phyloP scores from a whole-genome alignment of 2,113 vertebrate genomes.

The Potamarius usumacintae region DNA sequence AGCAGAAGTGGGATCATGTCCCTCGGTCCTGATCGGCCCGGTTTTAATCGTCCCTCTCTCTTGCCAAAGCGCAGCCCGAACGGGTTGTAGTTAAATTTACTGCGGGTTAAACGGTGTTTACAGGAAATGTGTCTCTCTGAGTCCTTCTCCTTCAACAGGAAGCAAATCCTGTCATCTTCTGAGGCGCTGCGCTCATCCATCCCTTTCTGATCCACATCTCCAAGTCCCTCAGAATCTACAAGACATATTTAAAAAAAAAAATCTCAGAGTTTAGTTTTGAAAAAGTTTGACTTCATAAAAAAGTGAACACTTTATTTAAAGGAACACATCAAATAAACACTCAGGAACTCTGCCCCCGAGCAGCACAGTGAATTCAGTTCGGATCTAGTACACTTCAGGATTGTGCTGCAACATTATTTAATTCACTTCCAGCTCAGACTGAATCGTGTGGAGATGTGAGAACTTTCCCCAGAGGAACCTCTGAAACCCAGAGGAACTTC shows the following conservation, averaged over 20 bases:
- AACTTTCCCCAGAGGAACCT: too few species aligned
- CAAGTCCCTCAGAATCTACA: constrained; percentile 42
- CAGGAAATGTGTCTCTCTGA: constrained; percentile 68
- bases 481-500: too few species aligned
- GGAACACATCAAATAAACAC: not conserved
- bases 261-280: not conserved
- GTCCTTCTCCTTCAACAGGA: constrained; percentile 66
- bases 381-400: too few species aligned
- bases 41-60: constrained; percentile 51
- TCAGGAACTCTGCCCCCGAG: too few species aligned
- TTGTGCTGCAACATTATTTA: too few species aligned
- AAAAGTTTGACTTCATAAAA: not conserved
- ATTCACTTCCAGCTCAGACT: too few species aligned
- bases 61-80: constrained; percentile 78
- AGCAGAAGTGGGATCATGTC: constrained; percentile 54
- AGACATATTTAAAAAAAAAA: not conserved
- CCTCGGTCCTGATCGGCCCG: constrained; percentile 41
- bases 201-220: constrained; percentile 22
- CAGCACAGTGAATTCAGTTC: too few species aligned
- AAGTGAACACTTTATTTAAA: not conserved
- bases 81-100: constrained; percentile 78
- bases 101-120: constrained; percentile 65
- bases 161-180: constrained; percentile 65
- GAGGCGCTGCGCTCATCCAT: constrained; percentile 42
- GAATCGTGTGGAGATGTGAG: too few species aligned